phyloP scores from a whole-genome alignment of 2,113 vertebrate species.

The Paralichthys olivaceus region DNA sequence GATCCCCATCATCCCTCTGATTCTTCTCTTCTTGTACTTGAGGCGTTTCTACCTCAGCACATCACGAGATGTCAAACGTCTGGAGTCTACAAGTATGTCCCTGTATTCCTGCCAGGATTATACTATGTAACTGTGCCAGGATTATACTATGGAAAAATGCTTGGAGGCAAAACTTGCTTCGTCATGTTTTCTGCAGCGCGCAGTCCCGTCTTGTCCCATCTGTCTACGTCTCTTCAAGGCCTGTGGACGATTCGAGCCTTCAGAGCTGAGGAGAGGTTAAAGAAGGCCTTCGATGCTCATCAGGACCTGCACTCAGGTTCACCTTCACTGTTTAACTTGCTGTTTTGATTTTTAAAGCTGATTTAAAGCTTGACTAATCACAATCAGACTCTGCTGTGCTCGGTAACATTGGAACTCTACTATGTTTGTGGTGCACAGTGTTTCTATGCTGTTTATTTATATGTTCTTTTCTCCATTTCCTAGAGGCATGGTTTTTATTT shows the following conservation, averaged over 20 bases:
- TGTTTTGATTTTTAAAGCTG: neutral
- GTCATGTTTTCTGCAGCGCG: conserved; percentile 81
- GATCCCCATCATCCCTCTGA: conserved; percentile 71
- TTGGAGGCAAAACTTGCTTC: neutral
- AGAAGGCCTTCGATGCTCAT: conserved; percentile 89
- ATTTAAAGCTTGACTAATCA: neutral
- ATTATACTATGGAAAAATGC: too few species aligned
- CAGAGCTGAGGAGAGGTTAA: conserved; percentile 88
- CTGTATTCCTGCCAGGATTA: too few species aligned
- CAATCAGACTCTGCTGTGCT: too few species aligned
- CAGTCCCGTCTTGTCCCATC: conserved; percentile 96
- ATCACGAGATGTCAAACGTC: conserved; percentile 86
- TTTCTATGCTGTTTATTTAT: neutral
- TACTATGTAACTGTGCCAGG: too few species aligned
- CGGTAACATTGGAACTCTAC: too few species aligned
- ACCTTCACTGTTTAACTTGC: neutral
- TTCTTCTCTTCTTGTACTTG: conserved; percentile 63
- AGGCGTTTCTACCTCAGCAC: conserved; percentile 63
- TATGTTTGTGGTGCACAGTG: too few species aligned
- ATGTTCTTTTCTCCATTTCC: neutral
- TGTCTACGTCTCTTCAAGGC: conserved; percentile 94
- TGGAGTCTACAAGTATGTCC: conserved; percentile 87
- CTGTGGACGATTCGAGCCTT: conserved; percentile 94
- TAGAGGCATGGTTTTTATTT: conserved; percentile 95
- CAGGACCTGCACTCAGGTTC: conserved; percentile 95